Base-by-base conservation (phyloP, 1,140 invertebrate genomes). In the Hylaeus anthracinus region DNA sequence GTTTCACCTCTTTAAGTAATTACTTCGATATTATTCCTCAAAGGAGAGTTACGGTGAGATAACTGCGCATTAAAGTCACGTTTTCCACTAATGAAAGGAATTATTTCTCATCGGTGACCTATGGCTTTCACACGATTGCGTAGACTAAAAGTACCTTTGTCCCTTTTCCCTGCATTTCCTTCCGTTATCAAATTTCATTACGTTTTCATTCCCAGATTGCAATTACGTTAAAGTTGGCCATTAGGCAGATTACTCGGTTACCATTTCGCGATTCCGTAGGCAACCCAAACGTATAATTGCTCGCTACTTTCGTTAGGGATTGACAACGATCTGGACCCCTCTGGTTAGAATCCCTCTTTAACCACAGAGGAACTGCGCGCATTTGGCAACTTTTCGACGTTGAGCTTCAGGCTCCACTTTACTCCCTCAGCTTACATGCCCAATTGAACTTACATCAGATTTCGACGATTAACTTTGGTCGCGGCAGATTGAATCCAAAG, bases 381-480 rank as follows among this genome's bases (percentile, higher is more conserved):
- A 3, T 15, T 41, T 53, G 15, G 37, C 3, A 10, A 78, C 15
- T 53, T 63, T 78, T 63, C 56, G 12, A 71, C 71, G 48, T 48
- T 53, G 37, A 5, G 15, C 48, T 51, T 53, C n/a, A 1, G n/a
- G 10, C 8, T 37, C 45, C 3, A 45, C 48, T 39, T 9, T 41
- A 61, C 26, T 39, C 43, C 48, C 60, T 60, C 12, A 15, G n/a
- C 14, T 61, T 26, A 61, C 15, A 53, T 26, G 56, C 58, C 51
- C 75, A 15, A 53, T 61, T 45, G 58, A 78, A 12, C 56, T 63
- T 14, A 43, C 41, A 41, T 53, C 45, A 56, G 60, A 14, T 63
- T 71, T 15, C 15, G 48, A 53, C 5, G 15, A 48, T 51, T 71
- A 71, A 41, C 6, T 55, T 39, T 39, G 3, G 58, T 43, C 41